A percentile compares a stretch with the other conserved stretches of the same genome.
phyloP scores from a whole-genome alignment of 2,797 vertebrate species.

The Rhodeus uyekii region DNA sequence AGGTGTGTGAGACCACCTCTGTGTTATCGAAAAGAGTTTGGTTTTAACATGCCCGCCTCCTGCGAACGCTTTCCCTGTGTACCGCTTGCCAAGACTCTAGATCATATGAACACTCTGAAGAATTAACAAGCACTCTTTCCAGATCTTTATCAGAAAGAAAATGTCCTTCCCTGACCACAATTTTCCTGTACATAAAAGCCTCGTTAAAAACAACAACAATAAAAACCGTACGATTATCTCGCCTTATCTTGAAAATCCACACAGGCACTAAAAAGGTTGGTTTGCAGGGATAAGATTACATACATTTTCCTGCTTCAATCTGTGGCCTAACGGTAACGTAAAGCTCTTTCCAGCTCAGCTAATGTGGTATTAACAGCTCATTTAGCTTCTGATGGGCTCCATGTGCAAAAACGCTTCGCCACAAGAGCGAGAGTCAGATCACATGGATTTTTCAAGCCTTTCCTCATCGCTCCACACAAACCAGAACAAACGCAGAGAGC shows the following conservation, averaged over 20 bases:
- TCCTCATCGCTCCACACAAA: constrained; percentile 25
- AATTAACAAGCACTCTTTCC: constrained; percentile 52
- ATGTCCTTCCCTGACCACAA: constrained; percentile 60
- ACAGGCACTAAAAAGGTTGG: constrained; percentile 7
- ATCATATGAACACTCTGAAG: constrained; percentile 40
- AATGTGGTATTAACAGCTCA: constrained; percentile 76
- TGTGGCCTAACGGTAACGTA: constrained; percentile 56
- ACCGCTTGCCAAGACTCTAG: constrained; percentile 55
- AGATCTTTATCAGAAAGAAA: constrained; percentile 72
- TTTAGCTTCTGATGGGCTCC: constrained; percentile 76
- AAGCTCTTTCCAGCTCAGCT: constrained; percentile 76
- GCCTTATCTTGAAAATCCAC: constrained; percentile 60
- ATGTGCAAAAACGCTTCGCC: constrained; percentile 67
- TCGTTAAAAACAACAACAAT: constrained; percentile 63
- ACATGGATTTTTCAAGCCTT: constrained; percentile 72
- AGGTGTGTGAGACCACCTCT: constrained; percentile 67
- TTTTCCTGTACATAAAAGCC: constrained; percentile 64
- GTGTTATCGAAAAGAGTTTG: constrained; percentile 59
- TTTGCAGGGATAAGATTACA: constrained; percentile 72
- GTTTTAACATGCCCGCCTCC: constrained; percentile 65
- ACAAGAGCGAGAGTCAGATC: constrained; percentile 76
- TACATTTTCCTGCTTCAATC: constrained; percentile 54
- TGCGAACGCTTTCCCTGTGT: constrained; percentile 58
- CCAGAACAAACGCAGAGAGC: constrained; percentile 55
- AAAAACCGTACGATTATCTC: not conserved